Conservation (phyloP, 2,797 vertebrate genomes). For the Falco peregrinus region DNA sequence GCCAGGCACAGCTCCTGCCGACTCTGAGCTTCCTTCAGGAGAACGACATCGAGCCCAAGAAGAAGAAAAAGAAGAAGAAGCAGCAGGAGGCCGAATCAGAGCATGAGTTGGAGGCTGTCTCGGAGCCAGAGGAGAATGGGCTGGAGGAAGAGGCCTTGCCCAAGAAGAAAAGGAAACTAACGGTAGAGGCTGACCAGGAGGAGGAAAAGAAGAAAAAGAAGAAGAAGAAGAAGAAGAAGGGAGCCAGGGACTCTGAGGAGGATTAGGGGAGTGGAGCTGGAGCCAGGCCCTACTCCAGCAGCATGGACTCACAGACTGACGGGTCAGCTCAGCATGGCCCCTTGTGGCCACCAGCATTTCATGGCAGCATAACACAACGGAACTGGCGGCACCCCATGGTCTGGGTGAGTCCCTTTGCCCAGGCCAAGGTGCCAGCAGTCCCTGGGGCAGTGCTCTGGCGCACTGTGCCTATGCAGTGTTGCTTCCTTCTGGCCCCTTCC, state of each 20-base stretch:
- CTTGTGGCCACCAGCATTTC: rapidly evolving
- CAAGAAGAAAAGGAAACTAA: constrained; percentile 60
- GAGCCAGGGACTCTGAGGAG: constrained; percentile 25
- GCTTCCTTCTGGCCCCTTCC: rapidly evolving
- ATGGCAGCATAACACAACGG: rapidly evolving
- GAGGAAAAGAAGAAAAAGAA: constrained; percentile 45
- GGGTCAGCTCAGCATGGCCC: rapidly evolving
- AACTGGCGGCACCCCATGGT: neutral
- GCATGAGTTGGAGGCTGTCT: neutral
- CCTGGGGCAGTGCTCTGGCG: too few relatives aligned
- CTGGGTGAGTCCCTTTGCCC: neutral
- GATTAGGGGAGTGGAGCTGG: neutral
- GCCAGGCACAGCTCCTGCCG: neutral
- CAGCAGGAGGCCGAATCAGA: rapidly evolving
- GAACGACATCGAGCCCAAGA: neutral
- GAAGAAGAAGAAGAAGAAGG: constrained; percentile 72
- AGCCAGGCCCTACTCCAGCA: neutral
- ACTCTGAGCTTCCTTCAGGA: neutral
- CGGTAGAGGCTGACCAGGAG: rapidly evolving
- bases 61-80: constrained; percentile 61
- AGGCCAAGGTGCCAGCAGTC: rapidly evolving
- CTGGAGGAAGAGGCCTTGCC: constrained; percentile 34
- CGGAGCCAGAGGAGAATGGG: constrained; percentile 58
- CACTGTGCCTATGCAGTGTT: neutral
- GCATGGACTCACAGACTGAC: rapidly evolving